Evolutionary conservation across 53 echinoderm and acorn worm species (phyloP).

Genomic region (Pentamera pediparva): DNA sequence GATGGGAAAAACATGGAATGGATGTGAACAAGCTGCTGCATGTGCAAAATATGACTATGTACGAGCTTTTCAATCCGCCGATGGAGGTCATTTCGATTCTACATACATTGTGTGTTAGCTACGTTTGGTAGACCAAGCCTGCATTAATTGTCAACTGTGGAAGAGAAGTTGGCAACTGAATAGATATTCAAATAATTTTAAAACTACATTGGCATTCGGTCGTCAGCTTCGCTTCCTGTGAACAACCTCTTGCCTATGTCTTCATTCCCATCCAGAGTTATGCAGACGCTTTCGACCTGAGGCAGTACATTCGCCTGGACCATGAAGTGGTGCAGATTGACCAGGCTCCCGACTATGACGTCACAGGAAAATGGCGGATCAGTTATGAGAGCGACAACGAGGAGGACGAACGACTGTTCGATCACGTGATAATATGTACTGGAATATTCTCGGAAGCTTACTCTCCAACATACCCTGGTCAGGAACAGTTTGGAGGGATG

Average conservation of each 20-base stretch:
- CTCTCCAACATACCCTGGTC: constrained; percentile 62
- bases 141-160: too few species aligned
- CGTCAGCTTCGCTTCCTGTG: too few species aligned
- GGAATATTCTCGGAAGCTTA: constrained; percentile 53
- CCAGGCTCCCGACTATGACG: constrained; percentile 57
- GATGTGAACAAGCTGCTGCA: too few species aligned
- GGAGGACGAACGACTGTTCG: constrained; percentile 41
- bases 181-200: too few species aligned
- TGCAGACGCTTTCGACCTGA: constrained; percentile 63
- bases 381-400: constrained; percentile 14
- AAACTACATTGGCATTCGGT: too few species aligned
- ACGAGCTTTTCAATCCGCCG: too few species aligned
- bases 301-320: constrained; percentile 47
- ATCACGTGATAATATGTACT: constrained; percentile 71
- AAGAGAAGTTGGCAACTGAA: too few species aligned
- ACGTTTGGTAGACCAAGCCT: too few species aligned
- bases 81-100: too few species aligned
- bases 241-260: not conserved
- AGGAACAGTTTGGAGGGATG: constrained; percentile 61
- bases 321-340: constrained; percentile 42
- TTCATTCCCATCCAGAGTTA: constrained; percentile 40
- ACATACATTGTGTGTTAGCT: too few species aligned
- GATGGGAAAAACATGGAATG: too few species aligned
- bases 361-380: constrained; percentile 66
- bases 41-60: too few species aligned